Evolutionary conservation across 2,888 invertebrate genomes (phyloP).

Genomic region (Chirona hameri): DNA sequence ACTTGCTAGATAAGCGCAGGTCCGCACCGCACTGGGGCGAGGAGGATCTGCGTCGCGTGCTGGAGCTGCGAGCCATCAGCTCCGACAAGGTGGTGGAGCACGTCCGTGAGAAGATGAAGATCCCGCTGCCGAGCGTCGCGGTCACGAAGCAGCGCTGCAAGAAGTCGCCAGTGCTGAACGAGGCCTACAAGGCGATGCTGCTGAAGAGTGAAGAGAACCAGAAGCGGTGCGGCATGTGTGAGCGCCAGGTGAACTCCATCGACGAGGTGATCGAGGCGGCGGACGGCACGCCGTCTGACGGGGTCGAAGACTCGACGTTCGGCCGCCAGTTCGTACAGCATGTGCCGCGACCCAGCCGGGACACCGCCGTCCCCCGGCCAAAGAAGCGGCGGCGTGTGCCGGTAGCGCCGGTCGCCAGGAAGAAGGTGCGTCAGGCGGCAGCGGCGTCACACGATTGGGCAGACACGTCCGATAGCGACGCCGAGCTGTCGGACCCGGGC

Average conservation of each 20-base stretch:
- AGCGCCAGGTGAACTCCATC: background rate
- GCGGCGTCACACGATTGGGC: too few relatives aligned
- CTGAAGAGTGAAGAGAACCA: background rate
- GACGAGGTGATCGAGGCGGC: background rate
- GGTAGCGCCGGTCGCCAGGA: too few relatives aligned
- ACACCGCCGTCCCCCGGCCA: background rate
- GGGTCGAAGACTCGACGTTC: too few relatives aligned
- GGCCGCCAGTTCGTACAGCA: too few relatives aligned
- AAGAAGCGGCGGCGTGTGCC: too few relatives aligned
- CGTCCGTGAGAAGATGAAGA: background rate
- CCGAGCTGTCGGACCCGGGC: too few relatives aligned
- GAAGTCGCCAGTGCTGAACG: background rate
- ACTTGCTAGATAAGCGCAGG: background rate
- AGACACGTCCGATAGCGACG: too few relatives aligned
- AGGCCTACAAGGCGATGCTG: background rate
- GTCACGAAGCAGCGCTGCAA: background rate
- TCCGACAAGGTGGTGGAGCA: background rate
- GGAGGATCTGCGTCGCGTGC: background rate
- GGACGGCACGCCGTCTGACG: too few relatives aligned
- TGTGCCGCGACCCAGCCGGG: too few relatives aligned
- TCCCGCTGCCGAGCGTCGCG: background rate
- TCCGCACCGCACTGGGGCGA: background rate
- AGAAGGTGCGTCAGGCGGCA: too few relatives aligned
- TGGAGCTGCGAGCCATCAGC: background rate
- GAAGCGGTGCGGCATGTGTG: background rate